Evolutionary conservation across 2,888 invertebrate species (phyloP).

Genomic region (Suillia variegata): DNA sequence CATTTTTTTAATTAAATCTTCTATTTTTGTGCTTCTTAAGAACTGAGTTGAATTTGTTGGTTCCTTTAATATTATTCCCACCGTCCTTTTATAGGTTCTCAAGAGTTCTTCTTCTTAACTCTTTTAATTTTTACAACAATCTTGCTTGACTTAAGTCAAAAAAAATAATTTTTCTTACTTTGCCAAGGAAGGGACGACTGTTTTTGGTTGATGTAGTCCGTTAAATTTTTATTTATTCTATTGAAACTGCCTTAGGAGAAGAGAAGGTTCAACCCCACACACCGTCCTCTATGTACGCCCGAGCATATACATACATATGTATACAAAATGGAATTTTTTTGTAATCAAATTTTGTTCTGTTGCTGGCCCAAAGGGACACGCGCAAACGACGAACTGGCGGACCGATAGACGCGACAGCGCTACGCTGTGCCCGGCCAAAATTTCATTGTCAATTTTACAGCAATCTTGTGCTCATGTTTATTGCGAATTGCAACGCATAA

Average conservation of each 20-base stretch:
- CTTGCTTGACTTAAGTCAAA: too few species aligned
- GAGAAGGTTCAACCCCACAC: neutral
- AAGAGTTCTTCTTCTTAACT: too few species aligned
- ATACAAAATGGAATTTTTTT: slow-evolving; percentile 1
- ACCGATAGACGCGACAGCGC: neutral
- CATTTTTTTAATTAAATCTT: too few species aligned
- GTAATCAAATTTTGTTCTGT: slow-evolving; percentile 1
- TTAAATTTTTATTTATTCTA: neutral
- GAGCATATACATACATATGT: neutral
- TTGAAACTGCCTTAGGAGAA: neutral
- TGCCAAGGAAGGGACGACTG: too few species aligned
- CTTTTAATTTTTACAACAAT: too few species aligned
- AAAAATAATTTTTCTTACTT: too few species aligned
- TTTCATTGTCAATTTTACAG: slow-evolving; percentile 7
- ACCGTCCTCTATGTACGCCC: neutral
- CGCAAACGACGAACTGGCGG: too few species aligned
- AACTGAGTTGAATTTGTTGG: too few species aligned
- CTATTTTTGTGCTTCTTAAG: too few species aligned
- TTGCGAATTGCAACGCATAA: neutral
- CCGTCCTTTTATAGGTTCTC: too few species aligned
- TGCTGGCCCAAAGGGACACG: neutral
- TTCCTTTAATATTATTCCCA: too few species aligned
- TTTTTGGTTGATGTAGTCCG: too few species aligned
- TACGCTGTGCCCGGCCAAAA: neutral
- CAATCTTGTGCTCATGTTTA: neutral